phyloP scores from a whole-genome alignment of 2,113 vertebrate species.

The Vulpes ferrilata region DNA sequence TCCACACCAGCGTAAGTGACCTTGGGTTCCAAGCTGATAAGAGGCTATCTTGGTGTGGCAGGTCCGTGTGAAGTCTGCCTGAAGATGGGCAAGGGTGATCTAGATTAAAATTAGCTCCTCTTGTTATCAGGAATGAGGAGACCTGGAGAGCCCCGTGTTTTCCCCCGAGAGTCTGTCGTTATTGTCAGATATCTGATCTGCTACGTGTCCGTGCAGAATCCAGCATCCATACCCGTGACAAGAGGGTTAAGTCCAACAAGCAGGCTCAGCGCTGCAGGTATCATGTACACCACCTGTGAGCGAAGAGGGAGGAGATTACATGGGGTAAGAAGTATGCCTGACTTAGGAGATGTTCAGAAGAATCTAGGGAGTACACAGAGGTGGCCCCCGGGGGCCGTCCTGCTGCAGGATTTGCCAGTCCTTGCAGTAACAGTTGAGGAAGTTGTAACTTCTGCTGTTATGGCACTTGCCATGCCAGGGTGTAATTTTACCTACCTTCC shows the following conservation, averaged over 20 bases:
- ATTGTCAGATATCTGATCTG: background rate
- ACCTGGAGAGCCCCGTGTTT: background rate
- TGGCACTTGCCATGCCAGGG: background rate
- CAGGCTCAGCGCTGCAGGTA: conserved; percentile 91
- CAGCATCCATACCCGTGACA: conserved; percentile 91
- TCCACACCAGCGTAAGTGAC: background rate
- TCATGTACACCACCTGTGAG: conserved; percentile 90
- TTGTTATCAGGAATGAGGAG: background rate
- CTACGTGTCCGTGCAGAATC: background rate
- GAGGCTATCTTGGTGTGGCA: background rate
- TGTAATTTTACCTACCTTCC: background rate
- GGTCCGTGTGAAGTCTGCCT: background rate
- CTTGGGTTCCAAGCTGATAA: background rate
- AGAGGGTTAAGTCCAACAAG: conserved; percentile 89
- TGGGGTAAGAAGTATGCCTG: background rate
- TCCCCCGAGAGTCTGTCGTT: background rate
- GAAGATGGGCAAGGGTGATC: background rate
- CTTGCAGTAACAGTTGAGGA: background rate
- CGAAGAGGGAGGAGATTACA: background rate
- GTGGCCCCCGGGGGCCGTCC: no score
- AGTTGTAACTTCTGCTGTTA: background rate
- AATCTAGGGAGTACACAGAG: background rate
- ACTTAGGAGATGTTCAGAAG: background rate
- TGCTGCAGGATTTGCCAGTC: background rate
- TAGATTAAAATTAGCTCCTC: background rate